These are phyloP conservation scores for Hippocampus zosterae DNA, from an alignment of 2,113 vertebrate species.

Conservation along the genomic window DNA sequence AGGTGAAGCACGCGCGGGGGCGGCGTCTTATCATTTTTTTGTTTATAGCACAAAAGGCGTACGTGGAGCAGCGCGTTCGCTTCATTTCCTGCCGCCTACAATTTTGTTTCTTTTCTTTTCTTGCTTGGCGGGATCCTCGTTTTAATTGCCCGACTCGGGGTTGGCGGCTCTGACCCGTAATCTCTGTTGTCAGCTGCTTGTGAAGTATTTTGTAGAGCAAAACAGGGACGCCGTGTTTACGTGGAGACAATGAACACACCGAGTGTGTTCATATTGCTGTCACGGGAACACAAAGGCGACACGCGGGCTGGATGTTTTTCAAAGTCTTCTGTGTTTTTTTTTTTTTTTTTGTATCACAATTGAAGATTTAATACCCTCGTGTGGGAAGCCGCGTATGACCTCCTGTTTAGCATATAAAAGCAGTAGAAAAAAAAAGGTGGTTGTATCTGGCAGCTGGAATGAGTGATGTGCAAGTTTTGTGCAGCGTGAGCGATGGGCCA, in stretches of 20 bases:
- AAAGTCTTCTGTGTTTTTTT: neutral
- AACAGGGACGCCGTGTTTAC: constrained; percentile 16
- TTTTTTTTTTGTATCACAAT: neutral
- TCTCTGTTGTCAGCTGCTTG: constrained; percentile 39
- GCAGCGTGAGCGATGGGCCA: neutral
- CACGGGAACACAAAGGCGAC: constrained; percentile 6
- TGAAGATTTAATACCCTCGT: too few species aligned
- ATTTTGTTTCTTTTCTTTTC: neutral
- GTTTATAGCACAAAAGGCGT: constrained; percentile 54
- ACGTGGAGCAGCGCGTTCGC: constrained; percentile 1
- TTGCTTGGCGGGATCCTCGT: constrained; percentile 31
- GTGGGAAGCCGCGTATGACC: neutral
- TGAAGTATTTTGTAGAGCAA: constrained; percentile 22
- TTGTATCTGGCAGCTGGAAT: too few species aligned
- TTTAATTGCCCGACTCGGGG: constrained; percentile 47
- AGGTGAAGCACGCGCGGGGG: constrained; percentile 53
- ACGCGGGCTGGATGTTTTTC: neutral
- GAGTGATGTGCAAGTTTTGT: neutral
- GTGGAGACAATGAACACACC: constrained; percentile 14
- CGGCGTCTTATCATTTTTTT: constrained; percentile 52
- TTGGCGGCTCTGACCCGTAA: constrained; percentile 47
- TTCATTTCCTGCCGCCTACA: constrained; percentile 41
- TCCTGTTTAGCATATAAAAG: neutral
- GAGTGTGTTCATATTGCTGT: neutral
- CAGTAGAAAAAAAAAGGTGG: neutral